Evolutionary conservation across 2,797 vertebrate genomes (phyloP).

Genomic region (Chromis chromis): DNA sequence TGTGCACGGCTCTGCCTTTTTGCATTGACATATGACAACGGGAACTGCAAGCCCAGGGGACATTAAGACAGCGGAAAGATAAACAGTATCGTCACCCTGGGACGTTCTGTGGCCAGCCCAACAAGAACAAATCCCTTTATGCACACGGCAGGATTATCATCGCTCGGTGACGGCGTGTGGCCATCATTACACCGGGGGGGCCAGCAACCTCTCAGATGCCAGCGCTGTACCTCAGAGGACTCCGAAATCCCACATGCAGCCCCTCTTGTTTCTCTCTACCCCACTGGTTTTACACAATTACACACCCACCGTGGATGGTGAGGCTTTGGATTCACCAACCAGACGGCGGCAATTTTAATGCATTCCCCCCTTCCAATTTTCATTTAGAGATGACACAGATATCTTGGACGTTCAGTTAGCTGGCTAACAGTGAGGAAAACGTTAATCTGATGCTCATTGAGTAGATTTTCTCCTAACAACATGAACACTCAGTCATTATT

Average conservation of each 20-base stretch:
- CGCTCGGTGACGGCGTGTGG: conserved; percentile 55
- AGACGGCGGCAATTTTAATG: conserved; percentile 68
- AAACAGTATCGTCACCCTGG: conserved; percentile 77
- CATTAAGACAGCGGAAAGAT: conserved; percentile 79
- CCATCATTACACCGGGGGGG: conserved; percentile 64
- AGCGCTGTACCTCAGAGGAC: conserved; percentile 43
- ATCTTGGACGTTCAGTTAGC: conserved; percentile 65
- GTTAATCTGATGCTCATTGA: conserved; percentile 74
- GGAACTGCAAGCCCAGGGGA: conserved; percentile 70
- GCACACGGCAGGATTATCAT: conserved; percentile 79
- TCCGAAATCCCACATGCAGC: conserved; percentile 33
- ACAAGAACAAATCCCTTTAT: conserved; percentile 82
- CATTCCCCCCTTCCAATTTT: conserved; percentile 37
- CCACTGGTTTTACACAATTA: conserved; percentile 71
- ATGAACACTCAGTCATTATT: conserved; percentile 78
- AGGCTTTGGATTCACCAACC: conserved; percentile 54
- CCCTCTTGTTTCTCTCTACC: conserved; percentile 61
- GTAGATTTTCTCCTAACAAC: conserved; percentile 74
- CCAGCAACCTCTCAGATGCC: conserved; percentile 60
- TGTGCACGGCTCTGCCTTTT: conserved; percentile 19
- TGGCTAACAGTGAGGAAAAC: conserved; percentile 71
- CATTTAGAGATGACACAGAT: conserved; percentile 71
- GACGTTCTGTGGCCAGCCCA: conserved; percentile 72
- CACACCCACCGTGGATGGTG: conserved; percentile 45
- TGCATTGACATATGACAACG: conserved; percentile 60